These are phyloP conservation scores for Drosophila ercepeae DNA, from an alignment of 1,140 invertebrate species.

Conservation along the genomic window DNA sequence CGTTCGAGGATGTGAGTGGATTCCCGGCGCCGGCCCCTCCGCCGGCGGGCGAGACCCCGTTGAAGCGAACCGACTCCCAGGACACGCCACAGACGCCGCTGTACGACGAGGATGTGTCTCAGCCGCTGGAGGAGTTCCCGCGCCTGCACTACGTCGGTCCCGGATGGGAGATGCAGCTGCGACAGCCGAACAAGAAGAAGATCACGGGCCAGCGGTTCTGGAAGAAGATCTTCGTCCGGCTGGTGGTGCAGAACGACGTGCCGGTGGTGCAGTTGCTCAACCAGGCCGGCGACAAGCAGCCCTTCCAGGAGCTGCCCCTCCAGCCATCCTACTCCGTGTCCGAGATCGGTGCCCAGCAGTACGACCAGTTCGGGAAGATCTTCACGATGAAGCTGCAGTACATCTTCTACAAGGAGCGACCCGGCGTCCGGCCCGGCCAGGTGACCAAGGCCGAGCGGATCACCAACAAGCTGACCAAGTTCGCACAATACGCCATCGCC, in stretches of 20 bases:
- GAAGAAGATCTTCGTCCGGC: constrained; percentile 97
- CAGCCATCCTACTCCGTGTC: constrained; percentile 97
- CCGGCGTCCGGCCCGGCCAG: constrained; percentile 97
- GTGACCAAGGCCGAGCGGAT: constrained; percentile 96
- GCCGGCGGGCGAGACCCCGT: constrained; percentile 37
- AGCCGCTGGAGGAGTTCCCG: constrained; percentile 96
- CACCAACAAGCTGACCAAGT: constrained; percentile 95
- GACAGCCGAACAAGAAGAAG: constrained; percentile 99
- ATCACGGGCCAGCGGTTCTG: constrained; percentile 98
- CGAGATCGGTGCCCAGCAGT: constrained; percentile 97
- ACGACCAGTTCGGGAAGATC: constrained; percentile 99
- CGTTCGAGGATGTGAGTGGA: constrained; percentile 87
- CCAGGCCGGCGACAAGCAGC: constrained; percentile 93
- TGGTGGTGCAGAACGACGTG: constrained; percentile 91
- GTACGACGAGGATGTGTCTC: constrained; percentile 97
- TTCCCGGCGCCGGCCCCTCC: constrained; percentile 67
- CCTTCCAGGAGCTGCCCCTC: constrained; percentile 96
- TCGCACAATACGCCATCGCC: constrained; percentile 96
- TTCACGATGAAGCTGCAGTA: constrained; percentile 99
- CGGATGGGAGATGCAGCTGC: constrained; percentile 98
- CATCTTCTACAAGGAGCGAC: constrained; percentile 98
- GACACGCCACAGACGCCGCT: constrained; percentile 95
- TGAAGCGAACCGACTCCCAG: constrained; percentile 87
- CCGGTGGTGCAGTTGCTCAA: constrained; percentile 95
- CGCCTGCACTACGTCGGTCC: constrained; percentile 90